A percentile compares a stretch with the other conserved stretches of the same genome.
Evolutionary conservation across 2,888 invertebrate genomes (phyloP).

Genomic region (Crioceris asparagi): DNA sequence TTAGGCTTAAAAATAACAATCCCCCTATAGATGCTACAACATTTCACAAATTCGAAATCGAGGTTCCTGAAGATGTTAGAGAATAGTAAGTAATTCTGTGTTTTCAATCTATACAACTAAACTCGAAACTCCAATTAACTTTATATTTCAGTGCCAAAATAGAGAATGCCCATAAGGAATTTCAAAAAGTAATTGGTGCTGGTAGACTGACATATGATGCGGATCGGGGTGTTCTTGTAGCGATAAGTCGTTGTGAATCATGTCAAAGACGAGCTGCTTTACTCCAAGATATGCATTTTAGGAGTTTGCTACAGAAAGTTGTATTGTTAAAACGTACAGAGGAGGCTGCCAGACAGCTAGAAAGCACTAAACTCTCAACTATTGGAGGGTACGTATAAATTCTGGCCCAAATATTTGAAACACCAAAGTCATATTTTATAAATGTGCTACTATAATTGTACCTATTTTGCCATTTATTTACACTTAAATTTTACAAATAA

Average conservation of each 20-base stretch:
- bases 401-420: too few relatives aligned
- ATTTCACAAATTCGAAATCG: conserved; percentile 87
- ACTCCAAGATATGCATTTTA: conserved; percentile 95
- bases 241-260: conserved; percentile 71
- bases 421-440: too few relatives aligned
- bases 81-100: conserved; percentile 93
- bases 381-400: conserved; percentile 84
- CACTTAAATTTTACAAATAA: too few relatives aligned
- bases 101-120: too few relatives aligned
- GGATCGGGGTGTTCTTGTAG: conserved; percentile 72
- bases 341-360: conserved; percentile 90
- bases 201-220: conserved; percentile 83
- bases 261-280: conserved; percentile 79
- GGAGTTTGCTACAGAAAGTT: conserved; percentile 64
- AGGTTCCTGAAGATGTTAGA: conserved; percentile 88
- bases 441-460: too few relatives aligned
- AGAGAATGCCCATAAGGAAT: conserved; percentile 69
- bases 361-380: conserved; percentile 80
- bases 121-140: too few relatives aligned
- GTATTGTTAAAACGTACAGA: conserved; percentile 90
- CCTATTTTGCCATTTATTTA: too few relatives aligned
- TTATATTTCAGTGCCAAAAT: conserved; percentile 58
- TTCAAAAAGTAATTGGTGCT: conserved; percentile 87
- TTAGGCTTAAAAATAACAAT: conserved; percentile 79
- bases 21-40: conserved; percentile 78